These are phyloP conservation scores for Dreissena polymorpha DNA, from an alignment of 1,140 invertebrate species.

Conservation along the genomic window DNA sequence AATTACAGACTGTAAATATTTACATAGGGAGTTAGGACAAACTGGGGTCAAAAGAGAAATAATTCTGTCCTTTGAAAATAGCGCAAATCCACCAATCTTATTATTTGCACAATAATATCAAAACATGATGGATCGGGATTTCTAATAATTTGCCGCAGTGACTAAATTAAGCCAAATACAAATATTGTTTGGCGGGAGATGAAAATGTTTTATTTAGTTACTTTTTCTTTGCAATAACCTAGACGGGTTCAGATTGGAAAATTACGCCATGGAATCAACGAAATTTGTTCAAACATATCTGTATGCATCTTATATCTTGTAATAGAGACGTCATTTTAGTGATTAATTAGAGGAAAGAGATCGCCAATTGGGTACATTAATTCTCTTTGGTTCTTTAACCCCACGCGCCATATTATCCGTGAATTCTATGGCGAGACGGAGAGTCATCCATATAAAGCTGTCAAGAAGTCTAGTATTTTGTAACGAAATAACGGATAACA, in stretches of 20 bases:
- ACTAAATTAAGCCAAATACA: slow-evolving; percentile 56
- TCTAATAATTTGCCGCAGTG: slow-evolving; percentile 32
- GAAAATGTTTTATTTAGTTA: slow-evolving; percentile 57
- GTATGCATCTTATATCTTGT: slow-evolving; percentile 56
- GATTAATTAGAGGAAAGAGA: slow-evolving; percentile 56
- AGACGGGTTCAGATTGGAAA: slow-evolving; percentile 49
- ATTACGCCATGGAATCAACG: slow-evolving; percentile 56
- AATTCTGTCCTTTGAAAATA: slow-evolving; percentile 49
- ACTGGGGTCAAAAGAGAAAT: slow-evolving; percentile 55
- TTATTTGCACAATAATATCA: slow-evolving; percentile 57
- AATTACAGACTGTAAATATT: slow-evolving; percentile 52
- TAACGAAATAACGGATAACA: slow-evolving; percentile 6
- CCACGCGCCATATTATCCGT: slow-evolving; percentile 45
- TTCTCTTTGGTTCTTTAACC: slow-evolving; percentile 48
- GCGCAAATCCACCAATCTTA: slow-evolving; percentile 37
- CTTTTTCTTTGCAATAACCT: slow-evolving; percentile 48
- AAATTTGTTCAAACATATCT: slow-evolving; percentile 58
- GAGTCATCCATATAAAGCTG: slow-evolving; percentile 44
- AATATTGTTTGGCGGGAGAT: slow-evolving; percentile 55
- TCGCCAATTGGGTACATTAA: slow-evolving; percentile 59
- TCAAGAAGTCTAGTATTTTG: slow-evolving; percentile 29
- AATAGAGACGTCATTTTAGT: slow-evolving; percentile 53
- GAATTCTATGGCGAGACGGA: slow-evolving; percentile 43
- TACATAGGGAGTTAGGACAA: slow-evolving; percentile 31
- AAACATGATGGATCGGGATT: slow-evolving; percentile 50